These are phyloP conservation scores for Andrena marginata DNA, from an alignment of 2,888 invertebrate genomes.

Conservation along the genomic window DNA sequence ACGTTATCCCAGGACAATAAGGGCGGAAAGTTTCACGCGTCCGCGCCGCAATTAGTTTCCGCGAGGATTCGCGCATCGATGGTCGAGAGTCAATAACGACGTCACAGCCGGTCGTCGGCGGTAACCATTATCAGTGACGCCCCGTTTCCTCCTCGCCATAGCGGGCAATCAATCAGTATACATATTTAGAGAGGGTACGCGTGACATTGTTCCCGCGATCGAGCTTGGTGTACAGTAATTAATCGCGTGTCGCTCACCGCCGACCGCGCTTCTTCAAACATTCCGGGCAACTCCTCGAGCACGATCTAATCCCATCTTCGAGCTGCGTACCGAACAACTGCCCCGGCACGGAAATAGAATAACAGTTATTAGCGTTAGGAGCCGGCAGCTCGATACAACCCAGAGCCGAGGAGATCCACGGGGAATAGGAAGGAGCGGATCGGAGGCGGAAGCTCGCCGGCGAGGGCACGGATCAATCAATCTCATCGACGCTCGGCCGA, in stretches of 20 bases:
- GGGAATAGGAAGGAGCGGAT: no score
- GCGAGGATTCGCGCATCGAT: slow-evolving; percentile 19
- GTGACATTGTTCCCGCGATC: slow-evolving; percentile 23
- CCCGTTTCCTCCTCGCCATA: slow-evolving; percentile 32
- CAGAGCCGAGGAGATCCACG: no score
- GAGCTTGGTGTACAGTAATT: slow-evolving; percentile 11
- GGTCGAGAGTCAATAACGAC: slow-evolving; percentile 10
- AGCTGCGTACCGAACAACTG: no score
- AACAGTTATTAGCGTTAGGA: no score
- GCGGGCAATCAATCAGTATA: slow-evolving; percentile 41
- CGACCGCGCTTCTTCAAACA: not conserved
- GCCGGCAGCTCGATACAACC: no score
- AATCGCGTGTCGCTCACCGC: slow-evolving; percentile 12
- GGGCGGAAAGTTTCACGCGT: not conserved
- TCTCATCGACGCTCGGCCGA: not conserved
- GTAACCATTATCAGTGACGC: slow-evolving; percentile 33
- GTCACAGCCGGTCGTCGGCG: slow-evolving; percentile 1
- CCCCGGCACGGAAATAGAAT: no score
- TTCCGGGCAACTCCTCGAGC: not conserved
- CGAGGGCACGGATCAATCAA: no score
- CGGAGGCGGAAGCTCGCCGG: no score
- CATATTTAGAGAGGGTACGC: slow-evolving; percentile 31
- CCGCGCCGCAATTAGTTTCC: slow-evolving; percentile 8
- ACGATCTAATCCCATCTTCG: no score
- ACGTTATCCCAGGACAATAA: not conserved